Percentiles rank a stretch among this genome's conserved stretches.
phyloP scores from a whole-genome alignment of 2,888 invertebrate genomes.

The Blastobasis adustella region DNA sequence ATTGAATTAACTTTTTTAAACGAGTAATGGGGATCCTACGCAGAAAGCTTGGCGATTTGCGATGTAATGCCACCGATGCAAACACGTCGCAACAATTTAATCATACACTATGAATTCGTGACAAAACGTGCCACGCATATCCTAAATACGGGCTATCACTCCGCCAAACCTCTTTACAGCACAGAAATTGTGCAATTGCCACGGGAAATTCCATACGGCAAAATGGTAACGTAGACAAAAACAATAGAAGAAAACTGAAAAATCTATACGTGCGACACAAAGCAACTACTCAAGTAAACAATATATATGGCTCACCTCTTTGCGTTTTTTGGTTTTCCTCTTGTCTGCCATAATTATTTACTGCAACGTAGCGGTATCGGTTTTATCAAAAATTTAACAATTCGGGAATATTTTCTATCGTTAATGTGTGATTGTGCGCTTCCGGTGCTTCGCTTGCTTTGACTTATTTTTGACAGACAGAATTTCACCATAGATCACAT shows the following conservation, averaged over 20 bases:
- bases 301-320: constrained; percentile 46
- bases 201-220: constrained; percentile 18
- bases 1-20: too few relatives aligned
- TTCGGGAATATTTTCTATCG: constrained; percentile 7
- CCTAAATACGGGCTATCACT: constrained; percentile 10
- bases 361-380: constrained; percentile 38
- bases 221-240: constrained; percentile 24
- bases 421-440: background rate
- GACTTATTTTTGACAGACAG: background rate
- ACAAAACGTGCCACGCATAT: constrained; percentile 13
- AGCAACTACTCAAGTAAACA: background rate
- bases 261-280: constrained; percentile 1
- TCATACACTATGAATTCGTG: constrained; percentile 17
- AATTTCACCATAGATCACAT: background rate
- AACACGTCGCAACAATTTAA: constrained; percentile 13
- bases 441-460: background rate
- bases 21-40: constrained; percentile 17
- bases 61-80: constrained; percentile 6
- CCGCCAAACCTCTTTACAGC: constrained; percentile 6
- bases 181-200: constrained; percentile 5
- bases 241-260: constrained; percentile 11
- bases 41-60: constrained; percentile 23
- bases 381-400: constrained; percentile 9
- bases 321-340: constrained; percentile 67
- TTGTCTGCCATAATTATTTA: constrained; percentile 63